phyloP scores from a whole-genome alignment of 2,888 invertebrate genomes.

The Orthosia incerta region DNA sequence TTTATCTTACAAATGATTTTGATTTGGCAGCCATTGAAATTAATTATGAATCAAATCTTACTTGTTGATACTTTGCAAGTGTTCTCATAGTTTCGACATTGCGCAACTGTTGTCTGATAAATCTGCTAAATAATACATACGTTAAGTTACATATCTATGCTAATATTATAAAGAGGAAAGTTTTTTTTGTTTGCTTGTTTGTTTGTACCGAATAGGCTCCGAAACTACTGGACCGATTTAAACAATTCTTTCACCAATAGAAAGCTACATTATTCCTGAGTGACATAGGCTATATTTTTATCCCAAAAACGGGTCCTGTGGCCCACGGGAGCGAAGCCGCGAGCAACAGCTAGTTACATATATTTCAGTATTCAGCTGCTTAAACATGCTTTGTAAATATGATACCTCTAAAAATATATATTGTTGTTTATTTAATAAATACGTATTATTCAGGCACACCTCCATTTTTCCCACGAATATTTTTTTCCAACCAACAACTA shows the following conservation, averaged over 20 bases:
- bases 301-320: too few species aligned
- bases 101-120: constrained; percentile 38
- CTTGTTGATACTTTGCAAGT: constrained; percentile 49
- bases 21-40: constrained; percentile 37
- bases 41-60: constrained; percentile 63
- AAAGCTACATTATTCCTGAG: too few species aligned
- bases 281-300: too few species aligned
- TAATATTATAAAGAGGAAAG: too few species aligned
- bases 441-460: constrained; percentile 10
- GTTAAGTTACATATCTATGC: neutral
- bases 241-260: too few species aligned
- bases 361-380: constrained; percentile 11
- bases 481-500: neutral
- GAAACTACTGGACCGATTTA: too few species aligned
- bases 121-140: constrained; percentile 41
- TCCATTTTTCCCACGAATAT: neutral
- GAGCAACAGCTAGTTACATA: too few species aligned
- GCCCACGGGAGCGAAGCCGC: too few species aligned
- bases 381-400: constrained; percentile 17
- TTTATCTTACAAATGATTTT: constrained; percentile 20
- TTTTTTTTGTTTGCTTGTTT: too few species aligned
- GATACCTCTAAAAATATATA: constrained; percentile 13
- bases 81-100: constrained; percentile 24
- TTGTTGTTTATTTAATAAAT: constrained; percentile 14
- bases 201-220: too few species aligned